Evolutionary conservation across 2,113 vertebrate species (phyloP), one percentile per base, ranked within the genome.

Genomic region (Corythoichthys haematopterus): DNA sequence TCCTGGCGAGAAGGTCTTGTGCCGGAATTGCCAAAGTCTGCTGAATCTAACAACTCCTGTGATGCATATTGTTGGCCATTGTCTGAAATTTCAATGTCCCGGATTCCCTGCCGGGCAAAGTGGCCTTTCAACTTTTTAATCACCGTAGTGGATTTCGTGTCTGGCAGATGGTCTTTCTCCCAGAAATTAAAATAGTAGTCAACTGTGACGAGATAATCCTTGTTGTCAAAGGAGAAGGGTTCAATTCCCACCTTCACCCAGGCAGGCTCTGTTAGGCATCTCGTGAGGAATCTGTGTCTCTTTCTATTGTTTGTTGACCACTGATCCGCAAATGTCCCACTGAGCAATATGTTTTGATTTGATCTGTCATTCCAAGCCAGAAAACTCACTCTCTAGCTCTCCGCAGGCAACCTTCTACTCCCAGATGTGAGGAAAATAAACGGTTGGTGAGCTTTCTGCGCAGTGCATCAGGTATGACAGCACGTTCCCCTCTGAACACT

Each of bases 311-410:
- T 51, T 73, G 0, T 5, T 0, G 43, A 36, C 55, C 33, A 57
- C 12, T 2, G 55, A 57, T 6, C 55, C 1, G 35, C 59, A 61
- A 2, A 13, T 46, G 43, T n/a, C 37, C 13, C 37, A 62, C 28
- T 46, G 45, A 0, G 12, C 2, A 6, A 46, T 3, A 12, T 0
- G 13, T 64, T 13, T 64, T 79, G 6, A 76, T 68, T 1, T 79
- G 64, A 0, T 76, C 48, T 6, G 14, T 71, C 70, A 79, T 74
- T 0, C 72, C 72, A 8, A 6, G 66, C 70, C 69, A 78, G 35
- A 66, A 70, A 1, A 69, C 66, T 59, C 58, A 70, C 36, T 64
- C 51, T 69, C 69, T 59, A 4, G 75, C 65, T 4, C 65, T 16
- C 36, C 69, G 14, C 1, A 81, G 47, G 40, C 48, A 76, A 53